Evolutionary conservation across 2,113 vertebrate genomes (phyloP).

Genomic region (Orthochromis indermauri): DNA sequence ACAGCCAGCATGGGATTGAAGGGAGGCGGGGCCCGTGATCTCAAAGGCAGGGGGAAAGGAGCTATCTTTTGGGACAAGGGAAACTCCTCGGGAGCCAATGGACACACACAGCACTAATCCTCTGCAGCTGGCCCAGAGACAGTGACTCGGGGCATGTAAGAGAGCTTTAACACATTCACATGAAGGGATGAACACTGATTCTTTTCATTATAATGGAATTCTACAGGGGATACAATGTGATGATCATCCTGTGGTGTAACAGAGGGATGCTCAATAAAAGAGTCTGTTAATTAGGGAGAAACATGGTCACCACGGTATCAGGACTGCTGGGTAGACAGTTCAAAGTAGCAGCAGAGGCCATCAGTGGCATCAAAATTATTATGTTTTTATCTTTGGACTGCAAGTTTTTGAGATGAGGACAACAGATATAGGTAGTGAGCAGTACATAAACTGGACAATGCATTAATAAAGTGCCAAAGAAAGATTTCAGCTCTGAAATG

Average conservation of each 20-base stretch:
- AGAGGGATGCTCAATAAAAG: constrained; percentile 41
- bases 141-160: constrained; percentile 53
- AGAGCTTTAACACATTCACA: constrained; percentile 65
- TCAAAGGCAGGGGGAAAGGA: constrained; percentile 60
- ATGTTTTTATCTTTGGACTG: not conserved
- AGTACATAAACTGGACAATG: not conserved
- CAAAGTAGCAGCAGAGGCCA: not conserved
- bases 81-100: constrained; percentile 50
- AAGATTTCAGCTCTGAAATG: not conserved
- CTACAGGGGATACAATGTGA: constrained; percentile 57
- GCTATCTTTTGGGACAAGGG: constrained; percentile 64
- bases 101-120: constrained; percentile 74
- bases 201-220: constrained; percentile 59
- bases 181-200: constrained; percentile 55
- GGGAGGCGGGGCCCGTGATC: constrained; percentile 41
- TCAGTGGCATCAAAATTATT: not conserved
- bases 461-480: not conserved
- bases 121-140: constrained; percentile 70
- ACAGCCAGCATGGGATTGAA: constrained; percentile 64
- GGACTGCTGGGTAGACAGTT: constrained; percentile 20
- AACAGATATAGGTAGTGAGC: not conserved
- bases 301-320: constrained; percentile 38
- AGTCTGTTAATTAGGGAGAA: constrained; percentile 62
- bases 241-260: constrained; percentile 49
- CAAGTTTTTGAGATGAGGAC: not conserved